Evolutionary conservation across 2,888 invertebrate species (phyloP).

Genomic region (Antheraea assamensis): DNA sequence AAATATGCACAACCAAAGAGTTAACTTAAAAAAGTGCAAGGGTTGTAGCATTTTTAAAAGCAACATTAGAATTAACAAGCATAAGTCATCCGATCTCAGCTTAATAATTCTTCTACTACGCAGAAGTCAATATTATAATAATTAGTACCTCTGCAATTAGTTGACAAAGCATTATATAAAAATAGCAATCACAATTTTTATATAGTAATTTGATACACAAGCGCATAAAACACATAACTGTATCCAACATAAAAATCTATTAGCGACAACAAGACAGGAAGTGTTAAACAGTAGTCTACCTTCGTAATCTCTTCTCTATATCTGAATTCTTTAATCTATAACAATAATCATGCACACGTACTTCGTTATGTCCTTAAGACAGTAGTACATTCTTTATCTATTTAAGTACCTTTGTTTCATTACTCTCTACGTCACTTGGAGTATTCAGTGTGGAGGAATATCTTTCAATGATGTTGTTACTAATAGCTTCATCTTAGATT

Average conservation of each 20-base stretch:
- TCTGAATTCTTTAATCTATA: conserved; percentile 8
- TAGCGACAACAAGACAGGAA: background rate
- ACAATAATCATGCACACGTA: conserved; percentile 12
- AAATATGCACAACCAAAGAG: too few relatives aligned
- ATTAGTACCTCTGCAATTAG: background rate
- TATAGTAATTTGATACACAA: background rate
- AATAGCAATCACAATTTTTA: background rate
- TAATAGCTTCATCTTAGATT: background rate
- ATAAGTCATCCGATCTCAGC: background rate
- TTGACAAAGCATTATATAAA: background rate
- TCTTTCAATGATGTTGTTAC: background rate
- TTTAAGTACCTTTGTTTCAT: background rate
- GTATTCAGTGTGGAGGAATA: background rate
- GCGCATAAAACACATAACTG: background rate
- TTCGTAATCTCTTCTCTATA: conserved; percentile 7
- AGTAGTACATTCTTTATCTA: conserved; percentile 3
- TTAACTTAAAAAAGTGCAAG: too few relatives aligned
- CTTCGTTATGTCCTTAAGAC: conserved; percentile 2
- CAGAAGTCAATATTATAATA: background rate
- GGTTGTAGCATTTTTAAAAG: background rate
- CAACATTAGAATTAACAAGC: background rate
- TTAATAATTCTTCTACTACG: background rate
- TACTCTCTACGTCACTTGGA: background rate
- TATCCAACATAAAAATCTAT: background rate
- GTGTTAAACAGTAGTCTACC: background rate